Base-by-base conservation (phyloP, 2,888 invertebrate genomes). In the Cylindroiulus punctatus region DNA sequence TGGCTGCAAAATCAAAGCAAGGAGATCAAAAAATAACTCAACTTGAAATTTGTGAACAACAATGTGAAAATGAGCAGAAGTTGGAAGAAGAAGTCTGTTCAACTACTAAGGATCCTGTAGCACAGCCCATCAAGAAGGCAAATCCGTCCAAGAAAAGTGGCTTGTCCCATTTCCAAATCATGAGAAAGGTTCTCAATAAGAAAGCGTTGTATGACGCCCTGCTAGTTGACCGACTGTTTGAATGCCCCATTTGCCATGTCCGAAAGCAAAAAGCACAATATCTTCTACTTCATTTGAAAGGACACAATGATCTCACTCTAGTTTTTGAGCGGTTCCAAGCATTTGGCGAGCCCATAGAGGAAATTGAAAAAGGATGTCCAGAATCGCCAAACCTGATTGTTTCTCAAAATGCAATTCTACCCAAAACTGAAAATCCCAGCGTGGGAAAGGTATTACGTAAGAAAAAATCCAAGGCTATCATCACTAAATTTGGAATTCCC, bases 111-210 rank as follows among this genome's bases (percentile, higher is more conserved):
- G n/a, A 14, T 47, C 17, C 19, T 3, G 17, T 12, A 8, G 57
- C 57, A 1, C 22, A 65, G 22, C 12, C 36, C 10, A 19, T 44
- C 36, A 85, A 85, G 65, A 65, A 57, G 36, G 26, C 32, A 22
- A 19, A 65, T n/a, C 7, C 85, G 17, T n/a, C 52, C 22, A 30
- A 36, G 12, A 57, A 57, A 32, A 52, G 22, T 36, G 30, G 57
- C 7, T 85, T 85, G 57, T 65, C 40, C 32, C 85, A 85, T 32
- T 85, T 36, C n/a, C 32, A 85, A 57, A 85, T 85, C 36, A 85
- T 85, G 85, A 52, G 57, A 52, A 30, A 32, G 36, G 52, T 52
- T 40, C 52, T 85, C 1, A 85, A 85, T 32, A 85, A 65, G 85
- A 85, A 85, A 85, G 32, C 40, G 10, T 65, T 85, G n/a, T 65